Evolutionary conservation across 2,797 vertebrate species (phyloP), one percentile per base, ranked within the genome.

Genomic region (Pipistrellus pipistrellus): DNA sequence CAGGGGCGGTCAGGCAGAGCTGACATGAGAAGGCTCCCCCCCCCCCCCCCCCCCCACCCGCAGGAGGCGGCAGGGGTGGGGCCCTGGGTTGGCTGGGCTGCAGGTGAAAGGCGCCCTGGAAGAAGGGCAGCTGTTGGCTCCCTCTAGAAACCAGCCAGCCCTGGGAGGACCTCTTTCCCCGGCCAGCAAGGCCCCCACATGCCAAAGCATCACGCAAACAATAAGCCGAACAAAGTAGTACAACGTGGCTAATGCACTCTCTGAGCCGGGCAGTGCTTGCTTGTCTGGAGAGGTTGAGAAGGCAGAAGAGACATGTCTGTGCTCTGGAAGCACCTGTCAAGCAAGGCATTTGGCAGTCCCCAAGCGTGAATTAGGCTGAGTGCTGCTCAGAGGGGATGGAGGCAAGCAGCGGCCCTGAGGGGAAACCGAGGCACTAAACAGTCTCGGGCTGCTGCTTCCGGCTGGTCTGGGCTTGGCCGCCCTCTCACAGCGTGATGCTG

Each of bases 51-150:
- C n/a, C n/a, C n/a, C n/a, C n/a, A n/a, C n/a, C n/a, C n/a, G n/a
- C n/a, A n/a, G n/a, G 14, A 46, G 59, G n/a, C 6, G 17, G 12
- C 15, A 4, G n/a, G 23, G 53, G 8, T 2, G 0, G 2, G 4
- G 38, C 55, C 41, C 69, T 71, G 25, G 20, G 23, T 1, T 1
- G 2, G 15, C 10, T 38, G 21, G 15, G 41, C 20, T 68, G 82
- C 21, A 0, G 6, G 0, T 12, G 68, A 53, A 25, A 71, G 14
- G 21, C 1, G 14, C 11, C 17, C 32, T 35, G 41, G 66, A 25
- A 35, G 55, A 38, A 55, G 30, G 32, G 46, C 38, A 23, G 35
- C 9, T 75, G 35, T 41, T 75, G 38, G 38, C 57, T 75, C 3
- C 2, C 30, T 81, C 12, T 17, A 7, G 38, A 53, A 44, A 11